These are phyloP conservation scores for Peromyscus leucopus DNA, from an alignment of 2,113 vertebrate genomes.

Conservation along the genomic window DNA sequence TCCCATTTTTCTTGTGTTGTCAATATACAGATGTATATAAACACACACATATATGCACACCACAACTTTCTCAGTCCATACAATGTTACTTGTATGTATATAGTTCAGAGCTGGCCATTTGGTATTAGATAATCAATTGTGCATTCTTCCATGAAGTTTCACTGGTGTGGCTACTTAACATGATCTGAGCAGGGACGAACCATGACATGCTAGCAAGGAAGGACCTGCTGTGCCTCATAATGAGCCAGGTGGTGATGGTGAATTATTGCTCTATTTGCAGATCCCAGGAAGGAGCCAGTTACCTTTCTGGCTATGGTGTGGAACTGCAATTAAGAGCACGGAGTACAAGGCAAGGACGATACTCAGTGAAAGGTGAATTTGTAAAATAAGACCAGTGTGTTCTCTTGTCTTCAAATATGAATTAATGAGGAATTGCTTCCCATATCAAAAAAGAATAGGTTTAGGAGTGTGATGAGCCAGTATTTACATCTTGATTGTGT, in stretches of 20 bases:
- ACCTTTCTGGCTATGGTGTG: slow-evolving; percentile 97
- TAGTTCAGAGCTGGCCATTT: background rate
- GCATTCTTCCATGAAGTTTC: background rate
- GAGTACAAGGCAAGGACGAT: slow-evolving; percentile 99
- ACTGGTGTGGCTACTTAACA: background rate
- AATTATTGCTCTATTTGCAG: slow-evolving; percentile 85
- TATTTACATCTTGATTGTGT: slow-evolving; percentile 45
- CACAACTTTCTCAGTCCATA: background rate
- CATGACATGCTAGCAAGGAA: background rate
- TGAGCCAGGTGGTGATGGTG: background rate
- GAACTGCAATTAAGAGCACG: slow-evolving; percentile 99
- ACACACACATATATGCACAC: background rate
- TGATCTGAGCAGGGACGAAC: background rate
- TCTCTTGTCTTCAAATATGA: slow-evolving; percentile 45
- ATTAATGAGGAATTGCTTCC: slow-evolving; percentile 39
- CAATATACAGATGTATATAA: background rate
- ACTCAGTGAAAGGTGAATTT: slow-evolving; percentile 98
- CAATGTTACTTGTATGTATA: background rate
- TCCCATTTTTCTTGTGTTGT: background rate
- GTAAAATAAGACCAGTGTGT: slow-evolving; percentile 70
- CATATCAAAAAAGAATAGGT: slow-evolving; percentile 18
- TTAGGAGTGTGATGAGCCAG: background rate
- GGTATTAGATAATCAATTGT: background rate
- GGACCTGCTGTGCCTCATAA: background rate
- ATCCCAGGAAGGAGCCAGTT: slow-evolving; percentile 91